Evolutionary conservation across 2,113 vertebrate genomes (phyloP), one percentile per base, ranked within the genome.

Genomic region (Pelvicachromis taeniatus): DNA sequence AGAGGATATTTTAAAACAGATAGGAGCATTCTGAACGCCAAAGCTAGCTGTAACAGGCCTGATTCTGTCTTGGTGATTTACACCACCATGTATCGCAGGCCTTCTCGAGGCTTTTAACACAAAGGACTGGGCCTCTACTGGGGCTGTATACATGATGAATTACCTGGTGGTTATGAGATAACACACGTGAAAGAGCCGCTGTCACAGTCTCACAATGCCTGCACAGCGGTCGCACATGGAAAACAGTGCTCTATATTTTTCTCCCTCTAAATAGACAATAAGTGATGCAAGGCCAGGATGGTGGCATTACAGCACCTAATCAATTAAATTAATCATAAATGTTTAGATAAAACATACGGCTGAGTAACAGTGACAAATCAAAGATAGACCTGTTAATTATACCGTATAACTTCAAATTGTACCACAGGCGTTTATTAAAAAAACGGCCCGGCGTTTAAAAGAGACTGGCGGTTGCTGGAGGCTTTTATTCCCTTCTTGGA

Each of bases 11-110:
- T 93, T 78, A 89, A 91, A 92, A 88, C 48, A 38, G 90, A 88
- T 83, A 78, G 73, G 53, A 85, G 77, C 29, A 7, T 92, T 87
- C 38, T 87, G 61, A 93, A 91, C 80, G 75, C 87, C 53, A 35
- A 81, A 52, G 70, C 89, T 90, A 54, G 26, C 63, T 70, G 59
- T 80, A 89, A 88, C 89, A 93, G 93, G 54, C 93, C 95, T 86
- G 90, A 95, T 94, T 95, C 94, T 95, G 95, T 96, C 94, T 85
- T 9, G 55, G 90, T 95, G 95, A 95, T 96, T 95, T 95, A 95
- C 94, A 86, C 88, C 86, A 13, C 88, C 29, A 80, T 87, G 85
- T 82, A 75, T 70, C 19, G 26, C 77, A 77, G 85, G 88, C 91
- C 90, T 92, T 91, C 88, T 55, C 5, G 82, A 85, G 77, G 87